Evolutionary conservation across 1,140 invertebrate species (phyloP).

Genomic region (Amphibalanus amphitrite): DNA sequence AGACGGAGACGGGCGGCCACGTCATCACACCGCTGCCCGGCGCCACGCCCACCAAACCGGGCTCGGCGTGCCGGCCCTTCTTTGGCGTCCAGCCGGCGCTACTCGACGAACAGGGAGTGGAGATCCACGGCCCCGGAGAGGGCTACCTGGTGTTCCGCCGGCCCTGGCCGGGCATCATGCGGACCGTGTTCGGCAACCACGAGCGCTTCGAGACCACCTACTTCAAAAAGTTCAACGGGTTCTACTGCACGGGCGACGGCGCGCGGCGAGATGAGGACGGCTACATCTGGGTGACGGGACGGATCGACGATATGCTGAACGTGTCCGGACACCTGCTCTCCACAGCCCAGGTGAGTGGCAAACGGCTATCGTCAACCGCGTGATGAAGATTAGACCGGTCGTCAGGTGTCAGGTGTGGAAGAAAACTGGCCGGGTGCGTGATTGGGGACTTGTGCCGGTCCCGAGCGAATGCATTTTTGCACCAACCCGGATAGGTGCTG

Average conservation of each 20-base stretch:
- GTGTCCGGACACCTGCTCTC: conserved; percentile 94
- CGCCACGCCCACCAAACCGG: conserved; percentile 88
- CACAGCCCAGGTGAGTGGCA: conserved; percentile 54
- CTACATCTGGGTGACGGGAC: conserved; percentile 90
- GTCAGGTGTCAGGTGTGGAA: too few relatives aligned
- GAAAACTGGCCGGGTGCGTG: too few relatives aligned
- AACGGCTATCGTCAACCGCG: too few relatives aligned
- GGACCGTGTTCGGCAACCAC: conserved; percentile 80
- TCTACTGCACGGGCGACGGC: conserved; percentile 92
- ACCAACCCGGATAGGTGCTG: too few relatives aligned
- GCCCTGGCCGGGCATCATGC: conserved; percentile 96
- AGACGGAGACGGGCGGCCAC: conserved; percentile 93
- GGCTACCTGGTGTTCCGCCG: conserved; percentile 82
- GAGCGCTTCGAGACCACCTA: conserved; percentile 85
- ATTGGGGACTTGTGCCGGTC: too few relatives aligned
- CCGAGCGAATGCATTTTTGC: too few relatives aligned
- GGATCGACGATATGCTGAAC: conserved; percentile 96
- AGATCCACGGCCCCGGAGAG: conserved; percentile 73
- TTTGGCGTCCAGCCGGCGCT: conserved; percentile 82
- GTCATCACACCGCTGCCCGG: conserved; percentile 88
- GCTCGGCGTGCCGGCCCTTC: conserved; percentile 82
- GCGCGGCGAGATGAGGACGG: conserved; percentile 43
- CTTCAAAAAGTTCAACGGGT: conserved; percentile 88
- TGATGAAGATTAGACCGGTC: too few relatives aligned
- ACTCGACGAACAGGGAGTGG: conserved; percentile 68